Percentiles rank a stretch among this genome's conserved stretches.
Conservation (phyloP, 2,888 invertebrate genomes). For the Norana najaformis region DNA sequence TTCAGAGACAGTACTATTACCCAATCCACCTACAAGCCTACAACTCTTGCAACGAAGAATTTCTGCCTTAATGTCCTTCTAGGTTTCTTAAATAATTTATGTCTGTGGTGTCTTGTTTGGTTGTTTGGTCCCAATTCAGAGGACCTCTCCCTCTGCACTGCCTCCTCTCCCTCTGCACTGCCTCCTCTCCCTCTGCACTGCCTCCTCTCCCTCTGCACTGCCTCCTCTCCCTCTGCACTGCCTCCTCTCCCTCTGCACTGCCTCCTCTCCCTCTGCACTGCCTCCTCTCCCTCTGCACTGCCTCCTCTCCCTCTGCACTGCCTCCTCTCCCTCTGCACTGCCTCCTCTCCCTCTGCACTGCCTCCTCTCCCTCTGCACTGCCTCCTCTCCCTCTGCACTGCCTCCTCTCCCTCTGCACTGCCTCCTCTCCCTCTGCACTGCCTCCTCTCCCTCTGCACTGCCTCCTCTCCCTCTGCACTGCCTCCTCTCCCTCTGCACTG, state of each 20-base stretch:
- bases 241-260: neutral
- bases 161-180: too few relatives aligned
- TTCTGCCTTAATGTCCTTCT: too few relatives aligned
- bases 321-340: neutral
- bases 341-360: neutral
- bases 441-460: neutral
- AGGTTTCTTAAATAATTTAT: too few relatives aligned
- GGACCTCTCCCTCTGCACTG: too few relatives aligned
- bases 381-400: neutral
- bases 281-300: neutral
- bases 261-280: neutral
- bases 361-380: neutral
- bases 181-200: neutral
- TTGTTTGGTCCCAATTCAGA: too few relatives aligned
- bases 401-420: neutral
- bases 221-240: neutral
- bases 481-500: too few relatives aligned
- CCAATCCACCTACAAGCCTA: too few relatives aligned
- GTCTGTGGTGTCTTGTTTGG: too few relatives aligned
- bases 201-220: neutral
- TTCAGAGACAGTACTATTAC: too few relatives aligned
- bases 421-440: neutral
- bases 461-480: too few relatives aligned
- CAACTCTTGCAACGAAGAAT: too few relatives aligned
- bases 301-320: neutral